Evolutionary conservation across 2,888 invertebrate species (phyloP), one percentile per base, ranked within the genome.

Genomic region (Heliothis peltigera): DNA sequence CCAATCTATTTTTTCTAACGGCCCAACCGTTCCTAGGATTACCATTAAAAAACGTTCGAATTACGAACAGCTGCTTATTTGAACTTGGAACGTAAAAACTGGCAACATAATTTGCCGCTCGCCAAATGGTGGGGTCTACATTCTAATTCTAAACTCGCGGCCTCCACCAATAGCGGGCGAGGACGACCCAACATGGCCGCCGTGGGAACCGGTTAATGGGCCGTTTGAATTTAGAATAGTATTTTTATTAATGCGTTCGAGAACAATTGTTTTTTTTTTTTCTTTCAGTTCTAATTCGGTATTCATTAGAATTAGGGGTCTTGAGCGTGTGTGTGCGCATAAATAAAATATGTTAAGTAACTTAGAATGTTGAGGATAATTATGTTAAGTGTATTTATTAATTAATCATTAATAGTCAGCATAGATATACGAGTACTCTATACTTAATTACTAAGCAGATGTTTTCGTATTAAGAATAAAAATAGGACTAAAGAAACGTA

Each of bases 151-250:
- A 94, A 93, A 92, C 93, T 87, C 84, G 85, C 80, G 92, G 91
- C 93, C 93, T 92, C 92, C 90, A 87, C 95, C 95, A 95, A 95
- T 95, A 86, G 91, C 92, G 89, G 90, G 87, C 94, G 93, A 92
- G 94, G 93, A 94, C 93, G 92, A 91, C 78, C 89, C 90, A 94
- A 92, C 90, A 94, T 94, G 95, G 94, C 94, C 91, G 91, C 89
- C 93, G 94, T 94, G 94, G 93, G 94, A 94, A 94, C 93, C 93
- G 92, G 93, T 93, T 95, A 92, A 94, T 94, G 91, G 93, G 88
- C 91, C 89, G 92, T 94, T 95, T 93, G 94, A 94, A 94, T 94
- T 94, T 94, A 94, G 93, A 94, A 94, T 94, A 92, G 92, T 90
- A 92, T 94, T 94, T 94, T 94, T 93, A 92, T 89, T 90, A 91